Conservation (phyloP, 2,888 invertebrate genomes). For the Cantharis nigra region DNA sequence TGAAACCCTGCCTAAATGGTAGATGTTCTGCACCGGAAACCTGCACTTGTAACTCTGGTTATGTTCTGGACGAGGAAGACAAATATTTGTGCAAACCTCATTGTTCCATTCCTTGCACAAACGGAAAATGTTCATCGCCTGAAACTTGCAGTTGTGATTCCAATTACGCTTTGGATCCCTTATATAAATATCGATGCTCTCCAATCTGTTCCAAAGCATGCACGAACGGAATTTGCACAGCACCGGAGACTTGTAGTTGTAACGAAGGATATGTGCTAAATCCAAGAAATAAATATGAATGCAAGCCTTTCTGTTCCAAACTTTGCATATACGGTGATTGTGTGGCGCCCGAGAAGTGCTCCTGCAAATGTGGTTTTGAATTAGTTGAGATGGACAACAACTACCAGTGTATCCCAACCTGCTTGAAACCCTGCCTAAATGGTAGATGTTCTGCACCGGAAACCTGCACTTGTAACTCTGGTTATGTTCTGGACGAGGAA, state of each 20-base stretch:
- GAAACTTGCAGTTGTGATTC: conserved; percentile 50
- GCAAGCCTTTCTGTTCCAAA: conserved; percentile 37
- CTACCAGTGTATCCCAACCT: too few relatives aligned
- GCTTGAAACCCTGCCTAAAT: too few relatives aligned
- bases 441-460: too few relatives aligned
- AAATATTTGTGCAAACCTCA: conserved; percentile 30
- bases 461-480: too few relatives aligned
- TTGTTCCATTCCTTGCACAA: conserved; percentile 35
- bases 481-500: too few relatives aligned
- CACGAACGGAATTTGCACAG: conserved; percentile 47
- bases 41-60: background rate
- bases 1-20: conserved; percentile 27
- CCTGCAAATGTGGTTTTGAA: too few relatives aligned
- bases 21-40: conserved; percentile 4
- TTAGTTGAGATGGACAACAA: too few relatives aligned
- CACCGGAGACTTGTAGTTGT: conserved; percentile 52
- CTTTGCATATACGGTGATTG: too few relatives aligned
- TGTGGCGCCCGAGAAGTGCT: too few relatives aligned
- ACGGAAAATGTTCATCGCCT: conserved; percentile 48
- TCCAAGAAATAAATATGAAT: conserved; percentile 27
- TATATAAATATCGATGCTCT: background rate
- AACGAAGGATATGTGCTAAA: conserved; percentile 52
- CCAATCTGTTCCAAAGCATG: conserved; percentile 35
- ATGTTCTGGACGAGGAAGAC: background rate
- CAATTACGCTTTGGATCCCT: conserved; percentile 3